Base-by-base conservation (phyloP, 1,140 invertebrate species). In the Diachasmimorpha longicaudata region DNA sequence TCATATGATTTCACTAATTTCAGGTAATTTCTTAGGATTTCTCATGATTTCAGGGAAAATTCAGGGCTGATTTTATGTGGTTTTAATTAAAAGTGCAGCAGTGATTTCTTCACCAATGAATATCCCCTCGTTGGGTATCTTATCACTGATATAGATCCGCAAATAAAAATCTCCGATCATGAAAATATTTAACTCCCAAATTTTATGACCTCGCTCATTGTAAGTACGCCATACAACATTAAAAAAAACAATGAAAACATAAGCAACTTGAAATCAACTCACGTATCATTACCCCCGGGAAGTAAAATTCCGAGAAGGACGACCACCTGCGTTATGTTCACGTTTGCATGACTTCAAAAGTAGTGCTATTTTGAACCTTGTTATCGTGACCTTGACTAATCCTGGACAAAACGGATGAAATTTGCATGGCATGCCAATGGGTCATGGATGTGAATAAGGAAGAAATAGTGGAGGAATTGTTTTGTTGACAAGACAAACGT, bases 221-320 rank as follows among this genome's bases (percentile, higher is more conserved):
- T 14, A 8, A 52, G 11, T 52, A 4, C 16, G 4, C 42, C 68
- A 37, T 19, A 42, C 55, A 66, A 23, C 11, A 42, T 39, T n/a
- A n/a, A 63, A 14, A 66, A 73, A 63, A 73, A 73, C 25, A 36
- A 44, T 42, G 36, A 42, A 63, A 66, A 66, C 72, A 39, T 63
- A 19, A 14, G 72, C 46, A 39, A 74, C 72, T 68, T 68, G 58
- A 19, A 74, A 63, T 67, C 63, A 74, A n/a, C 23, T 74, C 72
- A 74, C 72, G 72, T 74, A 68, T 74, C 37, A 70, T 39, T 16
- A 42, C 16, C 6, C 37, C 4, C 37, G 69, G 39, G 69, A 70
- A 70, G 69, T 71, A 10, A 71, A 16, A 52, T 23, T 13, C 55
- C 9, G 21, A 58, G 55, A 58, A 58, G 55, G 55, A 58, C 9